Evolutionary conservation across 2,888 invertebrate genomes (phyloP), one percentile per base, ranked within the genome.

Genomic region (Lasioglossum oenotherae): DNA sequence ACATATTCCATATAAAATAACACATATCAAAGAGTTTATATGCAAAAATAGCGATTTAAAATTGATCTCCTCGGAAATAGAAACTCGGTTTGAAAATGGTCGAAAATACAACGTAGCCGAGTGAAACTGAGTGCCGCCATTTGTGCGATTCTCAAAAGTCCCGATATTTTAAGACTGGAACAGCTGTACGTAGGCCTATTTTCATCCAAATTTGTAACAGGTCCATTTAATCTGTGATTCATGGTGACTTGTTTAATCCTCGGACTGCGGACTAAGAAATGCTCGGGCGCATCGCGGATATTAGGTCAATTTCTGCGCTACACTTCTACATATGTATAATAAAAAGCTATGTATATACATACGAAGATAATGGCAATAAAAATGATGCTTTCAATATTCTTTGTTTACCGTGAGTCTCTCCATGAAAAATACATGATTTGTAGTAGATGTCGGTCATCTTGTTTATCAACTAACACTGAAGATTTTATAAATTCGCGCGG

Each of bases 121-220:
- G n/a, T 12, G 57, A 27, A 27, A 27, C n/a, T 60, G 14, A 60
- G n/a, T 27, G 27, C 57, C n/a, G 57, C 4, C 57, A 60, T 60
- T 60, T 27, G 57, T 27, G 12, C 57, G n/a, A 60, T 60, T n/a
- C n/a, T 60, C 57, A 60, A 60, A 60, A 60, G n/a, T 60, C 57
- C 0, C 12, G 12, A 4, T 60, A 60, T 60, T 60, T 60, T 60
- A 60, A 60, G 57, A 60, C 27, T 4, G 57, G n/a, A 60, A 60
- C 57, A 60, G 57, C 57, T 60, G 57, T 60, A 60, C 57, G 57
- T 14, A 27, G 27, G 23, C n/a, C 57, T 60, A 60, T 60, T 60
- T 60, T 60, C 57, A 60, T 60, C 57, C 57, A 60, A 60, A 60
- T 60, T 60, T 60, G 57, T 60, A 60, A 60, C 57, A 60, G 57